phyloP scores from a whole-genome alignment of 2,888 invertebrate species.

The Acleris emargana region DNA sequence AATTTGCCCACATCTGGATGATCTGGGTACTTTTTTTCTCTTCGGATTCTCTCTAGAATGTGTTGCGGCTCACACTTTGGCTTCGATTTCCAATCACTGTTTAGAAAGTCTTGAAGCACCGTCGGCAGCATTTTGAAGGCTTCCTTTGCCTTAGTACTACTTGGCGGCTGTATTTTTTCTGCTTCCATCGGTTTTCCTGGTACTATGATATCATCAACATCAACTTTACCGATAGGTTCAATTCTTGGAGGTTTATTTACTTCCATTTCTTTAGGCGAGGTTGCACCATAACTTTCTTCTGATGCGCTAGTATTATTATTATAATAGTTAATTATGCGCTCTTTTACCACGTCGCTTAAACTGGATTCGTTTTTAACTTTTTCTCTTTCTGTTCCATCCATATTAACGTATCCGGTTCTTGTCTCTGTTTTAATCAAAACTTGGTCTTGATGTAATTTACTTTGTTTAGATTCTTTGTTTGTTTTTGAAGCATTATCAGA shows the following conservation, averaged over 20 bases:
- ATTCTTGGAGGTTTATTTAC: conserved; percentile 28
- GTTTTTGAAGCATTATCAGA: conserved; percentile 32
- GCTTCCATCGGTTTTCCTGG: conserved; percentile 50
- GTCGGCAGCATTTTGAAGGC: conserved; percentile 78
- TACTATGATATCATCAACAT: conserved; percentile 74
- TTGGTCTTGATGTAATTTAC: conserved; percentile 53
- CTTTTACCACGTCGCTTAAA: conserved; percentile 65
- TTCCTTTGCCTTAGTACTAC: conserved; percentile 64
- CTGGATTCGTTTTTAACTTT: conserved; percentile 63
- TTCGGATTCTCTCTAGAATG: conserved; percentile 88
- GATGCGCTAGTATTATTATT: conserved; percentile 50
- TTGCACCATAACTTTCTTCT: conserved; percentile 41
- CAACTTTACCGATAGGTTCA: conserved; percentile 48
- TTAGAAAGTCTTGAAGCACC: conserved; percentile 83
- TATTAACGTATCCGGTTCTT: conserved; percentile 72
- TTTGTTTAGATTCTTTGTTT: conserved; percentile 39
- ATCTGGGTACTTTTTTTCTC: conserved; percentile 84
- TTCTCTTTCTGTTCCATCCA: conserved; percentile 75
- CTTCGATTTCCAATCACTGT: conserved; percentile 76
- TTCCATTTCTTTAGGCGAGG: conserved; percentile 33
- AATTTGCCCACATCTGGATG: conserved; percentile 85
- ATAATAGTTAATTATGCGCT: conserved; percentile 61
- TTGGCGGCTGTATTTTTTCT: conserved; percentile 60
- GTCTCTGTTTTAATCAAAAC: conserved; percentile 76
- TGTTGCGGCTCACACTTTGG: conserved; percentile 88